Evolutionary conservation across 2,113 vertebrate species (phyloP).

Genomic region (Sapayoa aenigma): DNA sequence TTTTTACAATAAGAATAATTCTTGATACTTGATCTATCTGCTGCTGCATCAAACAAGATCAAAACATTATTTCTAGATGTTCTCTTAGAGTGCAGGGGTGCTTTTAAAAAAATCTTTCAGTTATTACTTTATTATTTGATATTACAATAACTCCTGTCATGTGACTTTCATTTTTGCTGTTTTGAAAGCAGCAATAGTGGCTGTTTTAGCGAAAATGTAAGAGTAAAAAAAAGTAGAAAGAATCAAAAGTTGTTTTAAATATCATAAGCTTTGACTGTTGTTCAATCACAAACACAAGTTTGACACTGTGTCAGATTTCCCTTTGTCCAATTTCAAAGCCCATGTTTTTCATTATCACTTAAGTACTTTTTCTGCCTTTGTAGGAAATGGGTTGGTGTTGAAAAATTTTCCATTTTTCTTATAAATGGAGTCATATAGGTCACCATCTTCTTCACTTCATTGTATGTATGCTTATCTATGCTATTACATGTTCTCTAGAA

Average conservation of each 20-base stretch:
- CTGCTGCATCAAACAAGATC: neutral
- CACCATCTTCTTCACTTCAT: neutral
- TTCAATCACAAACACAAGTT: neutral
- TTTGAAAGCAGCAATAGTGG: neutral
- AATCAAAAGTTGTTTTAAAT: rapidly evolving
- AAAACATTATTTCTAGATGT: neutral
- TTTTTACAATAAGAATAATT: neutral
- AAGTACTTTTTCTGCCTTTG: neutral
- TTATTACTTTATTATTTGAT: neutral
- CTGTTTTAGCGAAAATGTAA: neutral
- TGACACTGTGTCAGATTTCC: neutral
- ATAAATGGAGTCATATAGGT: neutral
- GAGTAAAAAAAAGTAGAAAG: neutral
- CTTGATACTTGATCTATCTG: neutral
- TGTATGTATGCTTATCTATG: neutral
- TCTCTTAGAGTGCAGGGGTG: neutral
- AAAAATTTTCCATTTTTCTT: neutral
- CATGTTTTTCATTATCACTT: neutral
- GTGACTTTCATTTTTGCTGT: neutral
- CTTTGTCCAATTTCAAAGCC: neutral
- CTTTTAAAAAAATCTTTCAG: neutral
- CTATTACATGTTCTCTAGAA: neutral
- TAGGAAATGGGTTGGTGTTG: neutral
- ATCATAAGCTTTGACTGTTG: neutral
- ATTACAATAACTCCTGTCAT: neutral